These are phyloP conservation scores for Struthio camelus DNA, from an alignment of 2,113 vertebrate species.

Conservation along the genomic window DNA sequence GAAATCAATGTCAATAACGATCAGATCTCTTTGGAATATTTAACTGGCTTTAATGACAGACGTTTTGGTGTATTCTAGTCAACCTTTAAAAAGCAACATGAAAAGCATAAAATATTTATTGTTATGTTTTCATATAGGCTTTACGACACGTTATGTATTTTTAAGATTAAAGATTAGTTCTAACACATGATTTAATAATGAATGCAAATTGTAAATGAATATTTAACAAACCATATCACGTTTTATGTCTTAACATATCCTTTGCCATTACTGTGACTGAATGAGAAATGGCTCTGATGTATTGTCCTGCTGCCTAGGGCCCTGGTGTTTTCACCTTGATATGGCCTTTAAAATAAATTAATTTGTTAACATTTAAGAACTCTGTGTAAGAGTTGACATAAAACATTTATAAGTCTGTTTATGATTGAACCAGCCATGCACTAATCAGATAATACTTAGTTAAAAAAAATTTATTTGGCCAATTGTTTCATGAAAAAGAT, in stretches of 20 bases:
- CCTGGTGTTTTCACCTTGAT: conserved; percentile 73
- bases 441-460: conserved; percentile 70
- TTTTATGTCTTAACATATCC: conserved; percentile 69
- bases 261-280: conserved; percentile 36
- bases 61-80: conserved; percentile 16
- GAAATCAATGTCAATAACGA: conserved; percentile 25
- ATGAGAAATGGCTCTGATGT: conserved; percentile 60
- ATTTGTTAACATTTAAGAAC: conserved; percentile 73
- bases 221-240: conserved; percentile 69
- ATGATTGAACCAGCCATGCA: conserved; percentile 32
- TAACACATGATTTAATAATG: conserved; percentile 71
- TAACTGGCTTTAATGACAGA: conserved; percentile 63
- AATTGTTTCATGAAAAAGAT: conserved; percentile 65
- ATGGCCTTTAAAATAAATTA: conserved; percentile 74
- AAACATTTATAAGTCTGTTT: conserved; percentile 69
- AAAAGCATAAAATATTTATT: conserved; percentile 66
- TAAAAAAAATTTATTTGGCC: conserved; percentile 67
- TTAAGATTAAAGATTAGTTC: conserved; percentile 63
- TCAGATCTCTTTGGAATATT: conserved; percentile 67
- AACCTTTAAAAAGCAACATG: conserved; percentile 54
- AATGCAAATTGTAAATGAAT: conserved; percentile 75
- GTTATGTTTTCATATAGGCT: conserved; percentile 46
- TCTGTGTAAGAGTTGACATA: conserved; percentile 56
- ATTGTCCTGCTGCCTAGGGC: conserved; percentile 17
- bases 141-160: conserved; percentile 45